Base-by-base conservation (phyloP, 2,113 vertebrate species). In the Sebastes schlegelii region DNA sequence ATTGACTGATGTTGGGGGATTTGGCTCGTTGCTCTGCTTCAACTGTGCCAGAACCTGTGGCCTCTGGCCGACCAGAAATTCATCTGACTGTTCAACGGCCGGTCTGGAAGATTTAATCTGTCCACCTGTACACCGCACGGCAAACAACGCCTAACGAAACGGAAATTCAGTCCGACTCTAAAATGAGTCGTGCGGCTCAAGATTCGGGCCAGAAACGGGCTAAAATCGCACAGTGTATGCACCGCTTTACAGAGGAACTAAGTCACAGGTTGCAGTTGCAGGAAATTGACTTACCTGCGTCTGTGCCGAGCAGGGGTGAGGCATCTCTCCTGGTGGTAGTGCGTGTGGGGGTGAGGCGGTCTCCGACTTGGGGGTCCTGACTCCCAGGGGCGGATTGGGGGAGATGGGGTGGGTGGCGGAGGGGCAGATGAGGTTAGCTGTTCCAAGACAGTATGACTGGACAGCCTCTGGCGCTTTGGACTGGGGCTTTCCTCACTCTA, bases 321-420 rank as follows among this genome's bases (percentile, higher is more conserved):
- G 92, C 97, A 99, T 92, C 95, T 94, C 95, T 99, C 97, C 83
- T 97, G 97, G 95, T 96, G 97, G 96, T 97, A 98, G 90, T 96
- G 97, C 82, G 97, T 92, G 87, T 97, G 97, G 91, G 48, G 95
- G 93, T 96, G 94, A 76, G 97, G 95, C 74, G 96, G 96, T 86
- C 97, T 96, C 91, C 98, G 97, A 89, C 95, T 98, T 88, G 96
- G 95, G 83, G 97, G 96, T 93, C 86, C 92, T 60, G 98, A 97
- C 95, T 99, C 98, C 98, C 98, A 99, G 92, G 98, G 98, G 92
- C 97, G 96, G 95, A 99, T 99, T 92, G 98, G 98, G 54, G 98
- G 97, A 64, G 98, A 99, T 3, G 98, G 96, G 54, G 97, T 96
- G 86, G 97, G 96, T 84, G 97, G 97, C 72, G 97, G 97, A 64